Percentiles rank a stretch among this genome's conserved stretches.
phyloP scores from a whole-genome alignment of 2,888 invertebrate species.

The Sinhomidia bicolor region DNA sequence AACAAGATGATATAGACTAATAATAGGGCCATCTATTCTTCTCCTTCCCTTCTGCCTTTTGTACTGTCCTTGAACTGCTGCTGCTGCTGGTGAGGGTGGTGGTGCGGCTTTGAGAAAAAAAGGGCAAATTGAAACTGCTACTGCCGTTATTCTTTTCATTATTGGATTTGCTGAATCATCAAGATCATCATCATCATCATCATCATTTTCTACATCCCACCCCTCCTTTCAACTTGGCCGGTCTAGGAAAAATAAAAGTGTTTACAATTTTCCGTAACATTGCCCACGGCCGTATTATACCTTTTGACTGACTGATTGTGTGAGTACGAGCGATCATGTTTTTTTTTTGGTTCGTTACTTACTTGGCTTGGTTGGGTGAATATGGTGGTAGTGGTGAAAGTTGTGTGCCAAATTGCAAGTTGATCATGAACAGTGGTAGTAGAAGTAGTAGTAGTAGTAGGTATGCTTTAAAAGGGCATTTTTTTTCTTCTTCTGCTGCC shows the following conservation, averaged over 20 bases:
- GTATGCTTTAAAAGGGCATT: neutral
- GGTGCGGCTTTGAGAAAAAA: neutral
- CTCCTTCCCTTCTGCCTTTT: too few relatives aligned
- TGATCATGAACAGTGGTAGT: neutral
- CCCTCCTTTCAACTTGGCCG: neutral
- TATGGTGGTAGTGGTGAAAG: neutral
- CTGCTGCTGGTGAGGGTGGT: neutral
- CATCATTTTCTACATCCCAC: neutral
- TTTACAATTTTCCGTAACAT: neutral
- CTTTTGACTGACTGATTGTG: slow-evolving; percentile 9
- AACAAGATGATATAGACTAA: too few relatives aligned
- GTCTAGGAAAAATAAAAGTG: neutral
- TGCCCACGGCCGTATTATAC: neutral
- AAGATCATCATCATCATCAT: neutral
- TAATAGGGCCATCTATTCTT: too few relatives aligned
- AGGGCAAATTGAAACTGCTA: neutral
- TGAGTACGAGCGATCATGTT: neutral
- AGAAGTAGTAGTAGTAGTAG: neutral
- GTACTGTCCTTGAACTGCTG: slow-evolving; percentile 15
- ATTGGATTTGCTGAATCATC: slow-evolving; percentile 19
- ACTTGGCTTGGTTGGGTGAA: neutral
- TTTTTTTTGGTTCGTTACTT: slow-evolving; percentile 24
- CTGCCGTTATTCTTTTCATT: neutral
- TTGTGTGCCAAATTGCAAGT: neutral
- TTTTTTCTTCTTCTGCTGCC: neutral